Evolutionary conservation across 53 echinoderm and acorn worm species (phyloP), one percentile per base, ranked within the genome.

Genomic region (Crossaster papposus): DNA sequence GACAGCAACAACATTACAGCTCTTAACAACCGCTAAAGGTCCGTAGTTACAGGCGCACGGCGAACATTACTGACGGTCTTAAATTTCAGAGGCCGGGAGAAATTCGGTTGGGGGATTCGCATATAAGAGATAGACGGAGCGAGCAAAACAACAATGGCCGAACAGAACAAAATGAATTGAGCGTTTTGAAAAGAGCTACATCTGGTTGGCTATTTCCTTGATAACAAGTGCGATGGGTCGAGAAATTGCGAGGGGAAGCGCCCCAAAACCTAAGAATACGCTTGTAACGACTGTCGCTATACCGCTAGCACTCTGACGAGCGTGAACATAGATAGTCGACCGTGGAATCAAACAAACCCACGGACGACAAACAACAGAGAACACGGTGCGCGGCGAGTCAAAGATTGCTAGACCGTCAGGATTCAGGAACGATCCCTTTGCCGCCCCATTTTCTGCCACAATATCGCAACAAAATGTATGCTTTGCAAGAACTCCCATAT

Each of bases 51-150:
- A 84, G 44, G 84, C 38, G 52, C 30, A 51, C 53, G 28, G 18
- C 36, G 36, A 33, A 51, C 84, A 71, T 84, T 72, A 72, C 84
- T 36, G 51, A 7, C 13, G 84, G 84, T 72, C 32, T 84, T 71
- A 54, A 84, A 84, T 71, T 70, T 84, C 84, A 84, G 84, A 44
- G 37, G 70, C 54, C 44, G 44, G 65, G 24, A 68, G 44, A 70
- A 70, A 38, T 2, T 28, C 29, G 36, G 63, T 29, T 35, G 20
- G 30, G 36, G 32, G 81, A 15, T 53, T 26, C 33, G 58, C 44
- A 9, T n/a, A n/a, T 7, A 54, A 1, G 80, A 54, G 54, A 30
- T 31, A 31, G 44, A 28, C 55, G 80, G 32, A 58, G 51, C 12
- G 58, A 58, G 58, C 58, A 24, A 4, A 68, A 11, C 3, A 68